Conservation (phyloP, 2,797 vertebrate species). For the Sarcoramphus papa region DNA sequence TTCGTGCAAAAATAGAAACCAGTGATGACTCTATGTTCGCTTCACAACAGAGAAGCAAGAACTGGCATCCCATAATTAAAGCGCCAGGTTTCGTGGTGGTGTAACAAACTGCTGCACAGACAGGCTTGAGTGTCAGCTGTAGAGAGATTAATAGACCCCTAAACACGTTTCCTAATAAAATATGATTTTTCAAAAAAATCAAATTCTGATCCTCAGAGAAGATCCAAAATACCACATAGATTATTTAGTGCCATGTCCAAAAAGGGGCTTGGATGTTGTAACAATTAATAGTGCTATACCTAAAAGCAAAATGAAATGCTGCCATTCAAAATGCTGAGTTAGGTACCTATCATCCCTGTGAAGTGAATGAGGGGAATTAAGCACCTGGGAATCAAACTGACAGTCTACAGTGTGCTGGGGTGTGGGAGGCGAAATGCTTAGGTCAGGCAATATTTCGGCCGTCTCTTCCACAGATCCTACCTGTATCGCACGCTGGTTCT, state of each 20-base stretch:
- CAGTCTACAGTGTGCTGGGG: rapidly evolving
- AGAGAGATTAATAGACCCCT: background rate
- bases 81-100: background rate
- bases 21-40: background rate
- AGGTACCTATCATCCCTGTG: no score
- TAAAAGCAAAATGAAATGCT: background rate
- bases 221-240: background rate
- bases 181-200: background rate
- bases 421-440: background rate
- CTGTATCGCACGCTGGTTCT: rapidly evolving
- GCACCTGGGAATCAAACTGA: background rate
- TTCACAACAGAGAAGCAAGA: slow-evolving; percentile 24
- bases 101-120: background rate
- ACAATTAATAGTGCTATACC: background rate
- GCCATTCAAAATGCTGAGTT: background rate
- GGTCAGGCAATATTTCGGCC: background rate
- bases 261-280: background rate
- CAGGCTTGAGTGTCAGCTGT: background rate
- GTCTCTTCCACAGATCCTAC: background rate
- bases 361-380: background rate
- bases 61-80: slow-evolving; percentile 25
- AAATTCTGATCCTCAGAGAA: background rate
- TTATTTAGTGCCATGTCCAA: background rate
- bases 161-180: background rate
- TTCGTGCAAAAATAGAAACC: slow-evolving; percentile 54